Evolutionary conservation across 2,113 vertebrate genomes (phyloP).

Genomic region (Zosterops lateralis): DNA sequence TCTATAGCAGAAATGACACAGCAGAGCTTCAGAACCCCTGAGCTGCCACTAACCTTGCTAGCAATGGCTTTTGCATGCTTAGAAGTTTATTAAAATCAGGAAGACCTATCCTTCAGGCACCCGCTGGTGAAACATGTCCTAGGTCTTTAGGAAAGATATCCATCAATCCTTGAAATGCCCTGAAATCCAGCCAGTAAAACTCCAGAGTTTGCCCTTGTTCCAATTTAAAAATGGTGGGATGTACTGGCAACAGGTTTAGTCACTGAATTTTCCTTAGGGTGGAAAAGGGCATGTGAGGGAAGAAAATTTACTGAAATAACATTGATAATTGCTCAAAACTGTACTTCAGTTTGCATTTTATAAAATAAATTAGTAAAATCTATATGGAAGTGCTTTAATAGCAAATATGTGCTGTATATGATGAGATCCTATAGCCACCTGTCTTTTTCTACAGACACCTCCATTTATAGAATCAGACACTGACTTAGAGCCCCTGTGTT

Average conservation of each 20-base stretch:
- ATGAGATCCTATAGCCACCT: background rate
- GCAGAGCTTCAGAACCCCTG: background rate
- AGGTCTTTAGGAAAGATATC: background rate
- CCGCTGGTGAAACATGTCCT: background rate
- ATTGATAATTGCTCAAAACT: background rate
- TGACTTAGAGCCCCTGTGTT: background rate
- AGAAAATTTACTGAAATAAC: background rate
- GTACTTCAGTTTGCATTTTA: background rate
- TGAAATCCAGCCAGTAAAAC: background rate
- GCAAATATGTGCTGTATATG: background rate
- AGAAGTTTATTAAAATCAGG: background rate
- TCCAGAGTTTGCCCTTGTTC: background rate
- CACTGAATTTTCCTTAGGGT: background rate
- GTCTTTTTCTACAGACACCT: background rate
- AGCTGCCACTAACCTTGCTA: background rate
- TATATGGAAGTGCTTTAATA: background rate
- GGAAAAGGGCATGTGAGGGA: fast-evolving
- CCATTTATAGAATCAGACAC: background rate
- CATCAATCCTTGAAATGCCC: background rate
- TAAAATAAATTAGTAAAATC: background rate
- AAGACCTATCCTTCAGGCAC: background rate
- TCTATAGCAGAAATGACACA: background rate
- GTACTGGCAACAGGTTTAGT: background rate
- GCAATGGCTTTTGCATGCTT: background rate
- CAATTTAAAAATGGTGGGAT: background rate